Evolutionary conservation across 2,113 vertebrate species (phyloP).

Genomic region (Gila orcuttii): DNA sequence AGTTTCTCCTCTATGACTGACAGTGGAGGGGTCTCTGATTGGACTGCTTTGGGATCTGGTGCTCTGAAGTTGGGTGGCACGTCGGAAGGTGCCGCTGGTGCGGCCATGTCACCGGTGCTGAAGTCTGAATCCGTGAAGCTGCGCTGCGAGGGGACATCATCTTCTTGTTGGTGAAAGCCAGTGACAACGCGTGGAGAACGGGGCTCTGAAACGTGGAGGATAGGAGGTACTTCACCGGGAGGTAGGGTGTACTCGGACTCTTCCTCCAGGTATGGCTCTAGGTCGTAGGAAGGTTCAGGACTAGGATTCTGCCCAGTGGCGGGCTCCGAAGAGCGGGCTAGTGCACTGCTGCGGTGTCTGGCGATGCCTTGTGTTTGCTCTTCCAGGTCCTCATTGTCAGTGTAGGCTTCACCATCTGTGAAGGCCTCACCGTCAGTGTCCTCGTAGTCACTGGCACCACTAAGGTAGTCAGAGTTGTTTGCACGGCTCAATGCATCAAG

Average conservation of each 20-base stretch:
- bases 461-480: conserved; percentile 83
- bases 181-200: not conserved
- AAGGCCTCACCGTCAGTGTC: conserved; percentile 86
- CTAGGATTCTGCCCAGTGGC: conserved; percentile 54
- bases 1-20: conserved; percentile 72
- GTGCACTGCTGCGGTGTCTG: conserved; percentile 47
- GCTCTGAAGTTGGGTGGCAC: conserved; percentile 75
- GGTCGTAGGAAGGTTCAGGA: conserved; percentile 24
- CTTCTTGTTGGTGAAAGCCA: conserved; percentile 51
- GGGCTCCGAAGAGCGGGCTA: conserved; percentile 68
- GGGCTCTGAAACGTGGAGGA: conserved; percentile 64
- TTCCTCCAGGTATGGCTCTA: not conserved
- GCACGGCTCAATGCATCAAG: conserved; percentile 73
- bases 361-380: conserved; percentile 66
- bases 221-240: conserved; percentile 63
- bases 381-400: conserved; percentile 83
- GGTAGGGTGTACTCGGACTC: conserved; percentile 41
- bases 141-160: conserved; percentile 58
- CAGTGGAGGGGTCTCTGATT: conserved; percentile 54
- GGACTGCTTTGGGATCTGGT: conserved; percentile 63
- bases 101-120: conserved; percentile 48
- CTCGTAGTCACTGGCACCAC: conserved; percentile 92
- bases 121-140: conserved; percentile 75
- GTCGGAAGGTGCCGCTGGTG: conserved; percentile 63
- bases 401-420: conserved; percentile 78